These are phyloP conservation scores for Rhea americana DNA, from an alignment of 2,113 vertebrate genomes.

Conservation along the genomic window DNA sequence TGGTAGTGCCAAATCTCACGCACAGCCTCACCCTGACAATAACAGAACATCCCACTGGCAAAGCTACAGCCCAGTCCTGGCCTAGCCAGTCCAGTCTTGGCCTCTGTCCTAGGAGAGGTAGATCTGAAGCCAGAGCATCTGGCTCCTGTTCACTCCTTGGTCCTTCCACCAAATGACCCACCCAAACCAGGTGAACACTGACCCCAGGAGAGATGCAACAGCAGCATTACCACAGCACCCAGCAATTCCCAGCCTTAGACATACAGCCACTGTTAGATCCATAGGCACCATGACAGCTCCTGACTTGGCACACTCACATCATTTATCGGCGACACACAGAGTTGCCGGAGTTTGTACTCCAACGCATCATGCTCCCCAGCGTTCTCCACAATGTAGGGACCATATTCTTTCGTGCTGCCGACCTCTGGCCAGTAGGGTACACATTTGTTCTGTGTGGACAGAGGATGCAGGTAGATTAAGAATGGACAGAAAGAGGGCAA, in stretches of 20 bases:
- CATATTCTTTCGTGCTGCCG: conserved; percentile 71
- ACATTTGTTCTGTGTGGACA: conserved; percentile 88
- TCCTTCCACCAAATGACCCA: not conserved
- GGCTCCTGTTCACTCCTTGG: not conserved
- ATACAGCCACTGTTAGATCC: not conserved
- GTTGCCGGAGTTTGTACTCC: conserved; percentile 86
- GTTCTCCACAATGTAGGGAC: conserved; percentile 79
- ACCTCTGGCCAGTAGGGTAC: conserved; percentile 91
- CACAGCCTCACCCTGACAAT: conserved; percentile 31
- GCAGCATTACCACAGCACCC: not conserved
- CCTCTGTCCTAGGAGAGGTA: not conserved
- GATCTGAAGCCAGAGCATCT: not conserved
- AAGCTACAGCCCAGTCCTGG: not conserved
- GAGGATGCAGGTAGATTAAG: not conserved
- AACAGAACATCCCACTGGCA: not conserved
- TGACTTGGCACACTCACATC: conserved; percentile 72
- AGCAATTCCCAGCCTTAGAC: not conserved
- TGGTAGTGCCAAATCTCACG: conserved; percentile 94
- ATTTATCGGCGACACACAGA: conserved; percentile 76
- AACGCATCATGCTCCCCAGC: conserved; percentile 75
- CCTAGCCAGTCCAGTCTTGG: not conserved
- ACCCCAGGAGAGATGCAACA: not conserved
- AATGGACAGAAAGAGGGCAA: not conserved
- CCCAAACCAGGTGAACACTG: not conserved
- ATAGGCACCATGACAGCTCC: not conserved